Percentiles rank a stretch among this genome's conserved stretches.
Evolutionary conservation across 2,797 vertebrate species (phyloP).

Genomic region (Orestias chungarensis): DNA sequence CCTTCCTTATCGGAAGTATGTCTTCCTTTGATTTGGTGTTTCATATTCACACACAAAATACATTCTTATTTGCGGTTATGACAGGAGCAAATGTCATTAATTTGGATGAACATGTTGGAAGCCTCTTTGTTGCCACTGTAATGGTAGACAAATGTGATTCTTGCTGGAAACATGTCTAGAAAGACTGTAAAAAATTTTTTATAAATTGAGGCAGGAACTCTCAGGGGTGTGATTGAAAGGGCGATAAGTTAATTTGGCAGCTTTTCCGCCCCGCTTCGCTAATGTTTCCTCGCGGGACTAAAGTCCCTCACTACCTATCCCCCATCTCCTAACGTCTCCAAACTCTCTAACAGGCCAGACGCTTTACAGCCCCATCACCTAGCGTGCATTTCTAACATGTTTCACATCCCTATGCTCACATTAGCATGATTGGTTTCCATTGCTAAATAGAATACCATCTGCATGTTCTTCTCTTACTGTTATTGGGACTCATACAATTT

Average conservation of each 20-base stretch:
- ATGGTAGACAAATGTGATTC: conserved; percentile 35
- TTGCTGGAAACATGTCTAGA: background rate
- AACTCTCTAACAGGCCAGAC: conserved; percentile 65
- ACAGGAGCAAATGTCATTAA: background rate
- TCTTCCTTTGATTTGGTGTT: background rate
- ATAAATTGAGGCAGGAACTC: conserved; percentile 93
- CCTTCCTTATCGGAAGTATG: background rate
- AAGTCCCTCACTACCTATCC: conserved; percentile 62
- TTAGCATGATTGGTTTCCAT: conserved; percentile 52
- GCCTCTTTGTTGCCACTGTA: conserved; percentile 21
- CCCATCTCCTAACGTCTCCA: conserved; percentile 60
- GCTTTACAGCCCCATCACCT: conserved; percentile 45
- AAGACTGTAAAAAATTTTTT: no score
- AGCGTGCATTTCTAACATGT: conserved; percentile 55
- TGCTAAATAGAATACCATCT: conserved; percentile 43
- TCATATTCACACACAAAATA: background rate
- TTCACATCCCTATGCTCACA: conserved; percentile 48
- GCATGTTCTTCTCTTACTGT: conserved; percentile 47
- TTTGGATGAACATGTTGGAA: conserved; percentile 38
- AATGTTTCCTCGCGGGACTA: conserved; percentile 90
- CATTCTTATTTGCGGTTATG: background rate
- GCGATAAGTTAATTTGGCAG: conserved; percentile 99
- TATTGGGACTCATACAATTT: conserved; percentile 11
- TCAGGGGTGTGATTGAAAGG: conserved; percentile 99
- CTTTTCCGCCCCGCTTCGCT: conserved; percentile 97